These are phyloP conservation scores for Myotis lucifugus DNA, from an alignment of 2,113 vertebrate species.

Conservation along the genomic window DNA sequence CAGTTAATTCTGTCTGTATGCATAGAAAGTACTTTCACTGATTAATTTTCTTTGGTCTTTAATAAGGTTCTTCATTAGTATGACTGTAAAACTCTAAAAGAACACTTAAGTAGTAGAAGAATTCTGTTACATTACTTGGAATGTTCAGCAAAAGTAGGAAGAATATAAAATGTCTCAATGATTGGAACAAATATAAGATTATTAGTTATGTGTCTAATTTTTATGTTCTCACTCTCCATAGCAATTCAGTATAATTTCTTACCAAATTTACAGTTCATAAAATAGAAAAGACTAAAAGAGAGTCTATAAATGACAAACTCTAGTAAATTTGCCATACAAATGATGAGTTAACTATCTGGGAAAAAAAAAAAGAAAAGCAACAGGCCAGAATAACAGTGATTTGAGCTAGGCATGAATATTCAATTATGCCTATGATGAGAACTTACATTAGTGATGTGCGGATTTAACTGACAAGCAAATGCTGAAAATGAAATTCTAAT, in stretches of 20 bases:
- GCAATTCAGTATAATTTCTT: conserved; percentile 17
- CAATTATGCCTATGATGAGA: conserved; percentile 73
- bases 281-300: conserved; percentile 53
- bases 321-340: conserved; percentile 66
- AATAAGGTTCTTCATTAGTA: conserved; percentile 35
- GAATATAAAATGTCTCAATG: not conserved
- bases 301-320: conserved; percentile 61
- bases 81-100: not conserved
- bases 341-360: conserved; percentile 43
- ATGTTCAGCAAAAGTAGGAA: not conserved
- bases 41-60: not conserved
- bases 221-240: not conserved
- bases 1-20: not conserved
- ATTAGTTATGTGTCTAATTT: conserved; percentile 39
- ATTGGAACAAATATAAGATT: not conserved
- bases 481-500: conserved; percentile 68
- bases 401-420: conserved; percentile 75
- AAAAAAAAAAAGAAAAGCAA: conserved; percentile 24
- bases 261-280: conserved; percentile 36
- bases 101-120: conserved; percentile 8
- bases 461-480: conserved; percentile 71
- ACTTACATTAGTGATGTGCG: conserved; percentile 67
- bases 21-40: not conserved
- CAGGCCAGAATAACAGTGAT: conserved; percentile 71
- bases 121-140: not conserved